Base-by-base conservation (phyloP, 2,888 invertebrate genomes). In the Hypselothyrea guttata region DNA sequence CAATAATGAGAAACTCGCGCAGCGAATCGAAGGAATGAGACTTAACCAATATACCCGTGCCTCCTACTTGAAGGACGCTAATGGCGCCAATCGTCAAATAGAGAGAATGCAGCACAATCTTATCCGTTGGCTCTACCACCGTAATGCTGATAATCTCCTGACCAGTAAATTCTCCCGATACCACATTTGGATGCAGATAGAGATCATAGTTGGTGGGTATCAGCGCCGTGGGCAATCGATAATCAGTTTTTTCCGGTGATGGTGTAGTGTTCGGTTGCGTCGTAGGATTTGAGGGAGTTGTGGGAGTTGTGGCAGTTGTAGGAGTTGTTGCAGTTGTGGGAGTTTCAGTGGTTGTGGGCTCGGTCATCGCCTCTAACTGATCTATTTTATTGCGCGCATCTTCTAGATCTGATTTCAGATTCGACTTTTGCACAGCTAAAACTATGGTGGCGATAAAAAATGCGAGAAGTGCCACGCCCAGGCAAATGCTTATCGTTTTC, bases 201-300 rank as follows among this genome's bases (percentile, higher is more conserved):
- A 96, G 89, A 73, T 94, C 92, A 86, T 96, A 96, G 61, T 93
- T 91, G 12, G 88, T 78, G 0, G 96, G 96, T 27, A 90, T 84
- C 0, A 94, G 89, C 34, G 91, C 86, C 30, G 88, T 89, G 1
- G 94, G 93, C 8, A 96, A 88, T 5, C 93, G 87, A 64, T 89
- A 89, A 28, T 89, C 60, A 2, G 86, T 84, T 75, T 88, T 65
- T 7, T 61, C 76, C 0, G 82, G 63, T 0, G 67, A 34, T 1
- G 7, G 4, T 1, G 52, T 22, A 1, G 71, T 61, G 1, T 31
- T 15, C 0, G 77, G 47, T 0, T 49, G 31, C 4, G 37, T 37
- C 9, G 22, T 5, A 22, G 22, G 22, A 22, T 2, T 22, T 5
- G 22, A 28, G 2, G n/a, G 2, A 22, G 38, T 38, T 7, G 38